Evolutionary conservation across 2,888 invertebrate species (phyloP), one percentile per base, ranked within the genome.

Genomic region (Hydraecia micacea): DNA sequence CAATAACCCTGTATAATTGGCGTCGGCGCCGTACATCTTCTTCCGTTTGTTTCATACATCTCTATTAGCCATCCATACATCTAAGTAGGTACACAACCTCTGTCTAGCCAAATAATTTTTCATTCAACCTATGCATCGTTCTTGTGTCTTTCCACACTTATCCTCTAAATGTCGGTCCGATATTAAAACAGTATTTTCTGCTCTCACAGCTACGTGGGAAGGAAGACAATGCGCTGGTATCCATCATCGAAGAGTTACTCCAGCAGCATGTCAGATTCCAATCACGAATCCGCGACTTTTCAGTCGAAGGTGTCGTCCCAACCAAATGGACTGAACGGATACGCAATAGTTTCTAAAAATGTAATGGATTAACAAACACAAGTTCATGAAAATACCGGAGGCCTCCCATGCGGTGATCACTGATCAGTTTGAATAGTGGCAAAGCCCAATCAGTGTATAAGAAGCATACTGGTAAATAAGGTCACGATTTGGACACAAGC

Each of bases 211-310:
- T 87, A 84, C 70, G 52, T 80, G 55, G 71, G 73, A 21, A 72
- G 58, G 66, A 60, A 81, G 6, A 62, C 69, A 8, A 68, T 71
- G 81, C 75, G 80, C 55, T 82, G 89, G 86, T 81, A 86, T 49
- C 84, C 88, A 32, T 89, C 90, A 63, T 89, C 90, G 4, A 91
- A 89, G 81, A 92, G 91, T 66, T 86, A 89, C 1, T 79, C 90
- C 0, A 91, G 86, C 76, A 90, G 86, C 32, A 84, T 87, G 9
- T 88, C 92, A 1, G 91, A 90, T 28, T 90, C 91, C 39, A 89
- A 85, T 72, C 90, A 90, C 46, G 93, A 93, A 11, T 86, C 92
- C 0, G 87, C 90, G 0, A 78, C 89, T 0, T 80, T 91, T 7
- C 91, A 88, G 25, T 32, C 49, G 28, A 85, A 87, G 66, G 86